These are phyloP conservation scores for Smittia aterrima DNA, from an alignment of 2,888 invertebrate species.

Conservation along the genomic window DNA sequence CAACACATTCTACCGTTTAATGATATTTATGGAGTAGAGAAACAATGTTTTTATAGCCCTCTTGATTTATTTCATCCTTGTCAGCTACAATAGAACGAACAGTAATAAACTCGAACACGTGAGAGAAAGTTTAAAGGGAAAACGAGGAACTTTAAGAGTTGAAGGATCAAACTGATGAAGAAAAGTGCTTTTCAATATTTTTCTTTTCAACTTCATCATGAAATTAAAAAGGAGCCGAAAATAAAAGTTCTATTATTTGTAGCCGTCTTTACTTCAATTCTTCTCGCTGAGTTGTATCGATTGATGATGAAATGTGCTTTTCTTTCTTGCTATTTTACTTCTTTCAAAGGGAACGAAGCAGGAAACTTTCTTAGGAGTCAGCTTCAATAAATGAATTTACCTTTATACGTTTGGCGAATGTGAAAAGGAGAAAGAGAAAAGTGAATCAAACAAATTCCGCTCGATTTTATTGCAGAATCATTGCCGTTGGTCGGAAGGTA, in stretches of 20 bases:
- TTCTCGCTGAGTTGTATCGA: background rate
- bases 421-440: constrained; percentile 12
- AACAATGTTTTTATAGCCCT: constrained; percentile 17
- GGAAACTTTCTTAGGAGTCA: background rate
- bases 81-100: background rate
- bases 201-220: background rate
- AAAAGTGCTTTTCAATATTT: background rate
- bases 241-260: background rate
- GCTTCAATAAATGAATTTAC: constrained; percentile 33
- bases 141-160: background rate
- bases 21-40: constrained; percentile 25
- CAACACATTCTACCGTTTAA: constrained; percentile 5
- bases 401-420: constrained; percentile 22
- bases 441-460: constrained; percentile 25
- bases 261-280: too few species aligned
- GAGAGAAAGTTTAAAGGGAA: constrained; percentile 13
- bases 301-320: constrained; percentile 35
- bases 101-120: background rate
- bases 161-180: background rate
- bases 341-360: background rate
- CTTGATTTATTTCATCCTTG: constrained; percentile 18
- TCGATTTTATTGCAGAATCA: constrained; percentile 37
- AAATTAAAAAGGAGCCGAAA: constrained; percentile 3
- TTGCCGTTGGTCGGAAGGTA: constrained; percentile 13
- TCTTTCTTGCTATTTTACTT: background rate